phyloP scores from a whole-genome alignment of 2,888 invertebrate genomes.

The Arenicola marina region DNA sequence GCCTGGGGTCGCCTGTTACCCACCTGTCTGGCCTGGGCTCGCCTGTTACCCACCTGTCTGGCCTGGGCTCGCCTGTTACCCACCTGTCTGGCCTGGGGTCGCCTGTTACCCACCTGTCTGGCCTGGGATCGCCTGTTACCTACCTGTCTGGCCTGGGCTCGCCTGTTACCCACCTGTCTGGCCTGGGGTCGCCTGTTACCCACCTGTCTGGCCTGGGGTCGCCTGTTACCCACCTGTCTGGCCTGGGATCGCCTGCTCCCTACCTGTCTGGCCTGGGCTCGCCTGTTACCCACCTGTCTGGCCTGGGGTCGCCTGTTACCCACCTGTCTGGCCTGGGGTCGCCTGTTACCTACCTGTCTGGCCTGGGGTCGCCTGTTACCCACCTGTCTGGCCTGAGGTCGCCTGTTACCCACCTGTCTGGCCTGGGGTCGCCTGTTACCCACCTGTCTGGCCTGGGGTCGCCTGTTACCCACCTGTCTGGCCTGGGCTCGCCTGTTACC shows the following conservation, averaged over 20 bases:
- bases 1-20: constrained; percentile 62
- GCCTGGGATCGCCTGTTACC: constrained; percentile 62
- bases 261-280: too few species aligned
- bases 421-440: constrained; percentile 62
- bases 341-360: constrained; percentile 14
- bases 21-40: too few species aligned
- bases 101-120: constrained; percentile 14
- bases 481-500: constrained; percentile 62
- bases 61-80: constrained; percentile 62
- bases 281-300: constrained; percentile 14
- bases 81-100: too few species aligned
- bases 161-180: constrained; percentile 14
- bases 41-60: constrained; percentile 14
- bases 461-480: constrained; percentile 14
- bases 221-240: constrained; percentile 14
- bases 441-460: too few species aligned
- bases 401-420: constrained; percentile 14
- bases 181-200: constrained; percentile 62
- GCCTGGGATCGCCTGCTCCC: constrained; percentile 62
- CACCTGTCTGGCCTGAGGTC: too few species aligned
- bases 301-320: constrained; percentile 62
- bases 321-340: too few species aligned
- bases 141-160: too few species aligned
- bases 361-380: constrained; percentile 62
- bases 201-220: too few species aligned